These are phyloP conservation scores for Tenodera sinensis DNA, from an alignment of 2,888 invertebrate genomes.

Conservation along the genomic window DNA sequence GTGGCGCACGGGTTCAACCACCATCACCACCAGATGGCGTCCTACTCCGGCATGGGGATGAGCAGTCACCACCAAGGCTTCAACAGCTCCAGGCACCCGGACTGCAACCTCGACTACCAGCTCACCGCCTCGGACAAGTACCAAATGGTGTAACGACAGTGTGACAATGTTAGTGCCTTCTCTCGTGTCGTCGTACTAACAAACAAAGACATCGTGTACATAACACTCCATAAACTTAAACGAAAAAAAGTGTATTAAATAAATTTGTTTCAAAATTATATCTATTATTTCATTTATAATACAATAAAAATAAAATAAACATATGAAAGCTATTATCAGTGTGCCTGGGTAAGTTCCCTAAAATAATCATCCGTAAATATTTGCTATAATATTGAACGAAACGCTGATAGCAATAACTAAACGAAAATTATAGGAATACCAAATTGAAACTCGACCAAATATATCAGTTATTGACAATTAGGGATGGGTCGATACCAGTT, in stretches of 20 bases:
- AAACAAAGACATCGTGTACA: not conserved
- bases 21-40: constrained; percentile 24
- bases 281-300: not conserved
- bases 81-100: constrained; percentile 32
- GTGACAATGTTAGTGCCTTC: no score
- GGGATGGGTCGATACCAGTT: no score
- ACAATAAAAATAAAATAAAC: no score
- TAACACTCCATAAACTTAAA: not conserved
- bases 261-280: not conserved
- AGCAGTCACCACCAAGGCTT: constrained; percentile 30
- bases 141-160: constrained; percentile 17
- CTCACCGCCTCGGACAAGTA: constrained; percentile 27
- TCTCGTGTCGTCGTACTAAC: not conserved
- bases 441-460: no score
- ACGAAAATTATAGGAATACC: no score
- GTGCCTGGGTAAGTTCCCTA: no score
- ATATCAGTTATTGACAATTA: no score
- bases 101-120: constrained; percentile 33
- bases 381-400: no score
- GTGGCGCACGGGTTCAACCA: constrained; percentile 23
- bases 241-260: not conserved
- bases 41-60: constrained; percentile 26
- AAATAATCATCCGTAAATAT: no score
- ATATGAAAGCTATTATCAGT: no score
- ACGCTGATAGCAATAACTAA: no score